phyloP scores from a whole-genome alignment of 2,888 invertebrate genomes.

The Acleris sparsana region DNA sequence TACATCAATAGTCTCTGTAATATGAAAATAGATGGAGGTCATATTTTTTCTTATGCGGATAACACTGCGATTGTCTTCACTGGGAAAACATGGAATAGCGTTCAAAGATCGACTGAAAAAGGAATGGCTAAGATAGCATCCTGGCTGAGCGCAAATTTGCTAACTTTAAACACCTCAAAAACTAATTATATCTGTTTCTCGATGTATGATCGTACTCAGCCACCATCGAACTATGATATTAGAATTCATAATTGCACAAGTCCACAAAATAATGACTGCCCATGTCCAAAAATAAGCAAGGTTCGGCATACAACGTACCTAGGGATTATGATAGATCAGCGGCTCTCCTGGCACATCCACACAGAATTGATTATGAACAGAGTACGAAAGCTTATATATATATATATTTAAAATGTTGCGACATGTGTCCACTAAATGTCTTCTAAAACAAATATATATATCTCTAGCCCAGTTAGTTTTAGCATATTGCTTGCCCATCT shows the following conservation, averaged over 20 bases:
- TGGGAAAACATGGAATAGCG: not conserved
- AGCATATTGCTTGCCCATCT: too few relatives aligned
- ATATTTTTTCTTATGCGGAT: slow-evolving; percentile 3
- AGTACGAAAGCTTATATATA: too few relatives aligned
- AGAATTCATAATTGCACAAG: not conserved
- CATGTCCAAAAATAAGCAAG: not conserved
- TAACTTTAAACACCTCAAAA: not conserved
- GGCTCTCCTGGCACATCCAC: too few relatives aligned
- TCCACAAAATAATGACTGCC: not conserved
- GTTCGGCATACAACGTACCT: too few relatives aligned
- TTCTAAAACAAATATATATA: too few relatives aligned
- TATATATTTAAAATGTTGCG: too few relatives aligned
- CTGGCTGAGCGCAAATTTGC: not conserved
- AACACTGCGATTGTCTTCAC: not conserved
- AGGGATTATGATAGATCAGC: too few relatives aligned
- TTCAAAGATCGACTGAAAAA: not conserved
- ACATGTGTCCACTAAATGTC: too few relatives aligned
- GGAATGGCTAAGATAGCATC: not conserved
- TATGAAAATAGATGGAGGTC: not conserved
- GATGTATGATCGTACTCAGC: not conserved
- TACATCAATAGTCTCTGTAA: not conserved
- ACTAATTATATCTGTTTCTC: slow-evolving; percentile 1
- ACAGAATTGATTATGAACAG: too few relatives aligned
- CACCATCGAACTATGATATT: not conserved
- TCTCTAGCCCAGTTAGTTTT: too few relatives aligned